Evolutionary conservation across 2,888 invertebrate species (phyloP).

Genomic region (Dendrolimus pini): DNA sequence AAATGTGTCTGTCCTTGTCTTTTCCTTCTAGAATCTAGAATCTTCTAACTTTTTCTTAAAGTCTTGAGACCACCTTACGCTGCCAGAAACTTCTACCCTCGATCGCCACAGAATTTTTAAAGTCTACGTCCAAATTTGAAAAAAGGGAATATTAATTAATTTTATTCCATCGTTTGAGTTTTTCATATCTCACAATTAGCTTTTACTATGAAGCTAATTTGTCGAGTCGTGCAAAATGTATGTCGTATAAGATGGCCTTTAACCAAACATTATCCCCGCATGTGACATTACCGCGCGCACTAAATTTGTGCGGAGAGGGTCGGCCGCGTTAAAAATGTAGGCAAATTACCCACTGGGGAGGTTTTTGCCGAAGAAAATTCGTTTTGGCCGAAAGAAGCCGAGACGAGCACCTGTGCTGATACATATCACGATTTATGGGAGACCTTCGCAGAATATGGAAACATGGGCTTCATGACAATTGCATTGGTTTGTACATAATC

Average conservation of each 20-base stretch:
- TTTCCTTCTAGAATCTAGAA: too few species aligned
- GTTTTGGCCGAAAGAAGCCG: slow-evolving; percentile 11
- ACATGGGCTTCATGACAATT: neutral
- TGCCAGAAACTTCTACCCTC: too few species aligned
- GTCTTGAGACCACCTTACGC: too few species aligned
- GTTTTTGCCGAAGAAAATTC: slow-evolving; percentile 12
- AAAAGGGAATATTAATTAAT: too few species aligned
- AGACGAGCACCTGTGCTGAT: slow-evolving; percentile 8
- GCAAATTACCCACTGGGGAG: slow-evolving; percentile 24
- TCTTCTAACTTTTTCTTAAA: too few species aligned
- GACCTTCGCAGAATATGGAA: neutral
- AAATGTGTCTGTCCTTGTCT: too few species aligned
- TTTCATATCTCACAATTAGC: too few species aligned
- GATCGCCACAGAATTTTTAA: too few species aligned
- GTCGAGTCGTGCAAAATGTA: neutral
- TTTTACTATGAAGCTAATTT: too few species aligned
- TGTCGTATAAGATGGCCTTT: neutral
- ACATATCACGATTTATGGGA: neutral
- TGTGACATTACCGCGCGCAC: neutral
- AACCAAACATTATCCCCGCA: neutral
- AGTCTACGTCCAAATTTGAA: too few species aligned
- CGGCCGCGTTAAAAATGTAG: slow-evolving; percentile 35
- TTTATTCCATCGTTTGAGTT: too few species aligned
- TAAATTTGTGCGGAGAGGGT: slow-evolving; percentile 14
- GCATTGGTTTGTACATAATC: neutral